phyloP scores from a whole-genome alignment of 1,140 invertebrate species.

The Ips nitidus region DNA sequence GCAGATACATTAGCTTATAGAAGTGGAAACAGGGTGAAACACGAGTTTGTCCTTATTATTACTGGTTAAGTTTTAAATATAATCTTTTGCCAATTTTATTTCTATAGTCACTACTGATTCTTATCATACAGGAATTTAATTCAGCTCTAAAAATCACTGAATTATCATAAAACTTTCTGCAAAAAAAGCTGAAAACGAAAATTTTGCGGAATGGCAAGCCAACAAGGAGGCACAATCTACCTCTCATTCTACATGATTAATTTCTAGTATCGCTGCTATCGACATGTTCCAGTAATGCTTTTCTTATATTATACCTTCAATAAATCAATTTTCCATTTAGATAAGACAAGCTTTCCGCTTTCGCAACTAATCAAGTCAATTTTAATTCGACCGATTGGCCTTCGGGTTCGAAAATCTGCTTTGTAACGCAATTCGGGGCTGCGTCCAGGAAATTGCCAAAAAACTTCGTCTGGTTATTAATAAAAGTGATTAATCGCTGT shows the following conservation, averaged over 20 bases:
- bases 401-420: conserved; percentile 14
- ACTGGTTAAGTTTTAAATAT: too few relatives aligned
- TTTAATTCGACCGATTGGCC: conserved; percentile 32
- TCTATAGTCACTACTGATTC: too few relatives aligned
- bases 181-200: too few relatives aligned
- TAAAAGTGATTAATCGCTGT: conserved; percentile 10
- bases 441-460: conserved; percentile 10
- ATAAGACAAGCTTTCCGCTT: conserved; percentile 19
- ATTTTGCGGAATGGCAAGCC: too few relatives aligned
- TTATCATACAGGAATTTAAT: too few relatives aligned
- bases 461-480: conserved; percentile 4
- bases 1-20: too few relatives aligned
- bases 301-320: conserved; percentile 28
- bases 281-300: conserved; percentile 23
- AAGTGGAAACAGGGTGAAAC: too few relatives aligned
- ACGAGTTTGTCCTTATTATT: too few relatives aligned
- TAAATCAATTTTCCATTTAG: conserved; percentile 26
- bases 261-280: conserved; percentile 17
- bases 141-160: too few relatives aligned
- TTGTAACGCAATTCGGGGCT: conserved; percentile 3
- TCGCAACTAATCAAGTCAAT: conserved; percentile 23
- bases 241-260: conserved; percentile 20
- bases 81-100: too few relatives aligned
- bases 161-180: too few relatives aligned
- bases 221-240: too few relatives aligned